Evolutionary conservation across 2,797 vertebrate genomes (phyloP), one percentile per base, ranked within the genome.

Genomic region (Etheostoma nigrum): DNA sequence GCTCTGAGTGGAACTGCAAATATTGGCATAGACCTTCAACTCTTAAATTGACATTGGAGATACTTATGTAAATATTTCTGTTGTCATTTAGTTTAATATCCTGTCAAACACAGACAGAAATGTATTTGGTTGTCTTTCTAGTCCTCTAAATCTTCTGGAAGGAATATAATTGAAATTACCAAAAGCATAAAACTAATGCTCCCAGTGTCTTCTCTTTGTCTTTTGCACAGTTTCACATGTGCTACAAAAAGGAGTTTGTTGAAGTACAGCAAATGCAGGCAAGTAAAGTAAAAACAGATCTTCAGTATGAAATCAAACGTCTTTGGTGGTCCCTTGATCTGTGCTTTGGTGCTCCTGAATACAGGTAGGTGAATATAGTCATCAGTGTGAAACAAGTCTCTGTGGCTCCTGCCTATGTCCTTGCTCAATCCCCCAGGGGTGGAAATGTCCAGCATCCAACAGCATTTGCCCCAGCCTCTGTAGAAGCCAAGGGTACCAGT

Each of bases 401-500:
- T 81, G 30, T 71, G 55, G 25, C 40, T 78, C 76, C 75, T 78
- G 55, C 78, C 54, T 66, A 1, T 69, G 72, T 83, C 79, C 81
- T 60, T 89, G 81, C 74, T 93, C 90, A 0, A 95, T 40, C 57
- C 95, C 96, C 94, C 93, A 94, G 0, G 97, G 95, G 87, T 99
- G 97, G 86, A 99, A 98, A 82, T 95, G 96, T 84, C 93, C 94
- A 0, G 95, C 89, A 71, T 95, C 94, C 85, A 99, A 94, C 67
- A 99, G 85, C 77, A 90, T 86, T 78, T 78, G 91, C 79, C 97
- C 97, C 61, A 99, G 87, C 89, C 75, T 94, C 90, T 97, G 96
- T 25, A 99, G 96, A 83, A 97, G 90, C 89, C 90, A 83, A 11
- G 97, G 94, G 92, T 98, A 99, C 97, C 98, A 99, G 93, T 99